Base-by-base conservation (phyloP, 2,888 invertebrate species). In the Gerosis bhagava region DNA sequence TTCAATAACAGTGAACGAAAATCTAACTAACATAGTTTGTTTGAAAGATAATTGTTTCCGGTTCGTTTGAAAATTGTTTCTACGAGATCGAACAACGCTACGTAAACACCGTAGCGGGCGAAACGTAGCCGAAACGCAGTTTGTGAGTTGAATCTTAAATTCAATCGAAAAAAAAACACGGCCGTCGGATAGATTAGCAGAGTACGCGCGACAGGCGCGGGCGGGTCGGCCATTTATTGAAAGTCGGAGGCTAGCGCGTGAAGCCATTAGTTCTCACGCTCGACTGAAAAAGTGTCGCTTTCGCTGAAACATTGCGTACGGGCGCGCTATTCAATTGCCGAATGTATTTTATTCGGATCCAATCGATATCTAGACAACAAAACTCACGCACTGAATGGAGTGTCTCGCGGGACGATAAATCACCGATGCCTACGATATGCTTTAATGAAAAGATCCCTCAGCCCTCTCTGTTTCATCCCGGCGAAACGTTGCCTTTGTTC, bases 311-410 rank as follows among this genome's bases (percentile, higher is more conserved):
- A 83, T 84, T 78, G 78, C 77, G 73, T 72, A 52, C 63, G 65
- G 67, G 68, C 65, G 70, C 70, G 75, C 78, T 77, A 78, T 84
- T 83, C 83, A 83, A 84, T 86, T 84, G 81, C 71, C 64, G 73
- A 81, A 81, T 80, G 80, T 83, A 83, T 86, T 86, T 88, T 83
- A 84, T 84, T 82, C 78, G 65, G 63, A 70, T 62, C 77, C 83
- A 78, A 86, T 88, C 84, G 83, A 86, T 84, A 86, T 84, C 67
- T 61, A 71, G 73, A 73, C 80, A 82, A 82, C 82, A 81, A 83
- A 83, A 84, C 79, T 79, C 81, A 81, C 77, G 63, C 70, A 53
- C 69, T 75, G 81, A 82, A 79, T 78, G 68, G 73, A 82, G 76
- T 77, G 79, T 78, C 86, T 83, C 84, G 62, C 67, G 83, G 71